Conservation (phyloP, 2,888 invertebrate genomes). For the Sturmia bella region DNA sequence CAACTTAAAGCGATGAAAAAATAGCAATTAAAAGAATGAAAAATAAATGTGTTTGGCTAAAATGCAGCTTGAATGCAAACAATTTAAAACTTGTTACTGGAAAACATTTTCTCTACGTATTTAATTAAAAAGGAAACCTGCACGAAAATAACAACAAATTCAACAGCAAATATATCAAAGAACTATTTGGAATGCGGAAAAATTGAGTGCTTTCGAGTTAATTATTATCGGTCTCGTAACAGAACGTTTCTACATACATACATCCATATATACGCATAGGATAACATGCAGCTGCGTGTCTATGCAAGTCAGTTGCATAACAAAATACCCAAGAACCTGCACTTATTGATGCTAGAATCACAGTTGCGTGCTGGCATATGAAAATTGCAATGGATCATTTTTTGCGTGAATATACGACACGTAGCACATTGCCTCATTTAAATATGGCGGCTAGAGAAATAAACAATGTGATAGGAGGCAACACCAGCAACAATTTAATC, state of each 20-base stretch:
- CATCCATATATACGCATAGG: too few species aligned
- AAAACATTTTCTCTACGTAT: slow-evolving; percentile 4
- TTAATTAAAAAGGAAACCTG: neutral
- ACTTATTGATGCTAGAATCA: neutral
- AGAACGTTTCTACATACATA: neutral
- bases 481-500: slow-evolving; percentile 22
- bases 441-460: slow-evolving; percentile 36
- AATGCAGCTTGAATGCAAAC: neutral
- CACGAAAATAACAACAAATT: neutral
- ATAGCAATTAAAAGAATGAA: neutral
- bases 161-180: neutral
- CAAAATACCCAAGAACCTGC: neutral
- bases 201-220: slow-evolving; percentile 36
- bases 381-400: slow-evolving; percentile 68
- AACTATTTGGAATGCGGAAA: neutral
- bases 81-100: slow-evolving; percentile 1
- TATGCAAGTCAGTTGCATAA: too few species aligned
- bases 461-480: slow-evolving; percentile 11
- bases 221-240: slow-evolving; percentile 33
- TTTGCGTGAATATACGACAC: slow-evolving; percentile 73
- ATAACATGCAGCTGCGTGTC: too few species aligned
- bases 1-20: neutral
- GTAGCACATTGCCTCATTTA: slow-evolving; percentile 72
- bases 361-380: neutral
- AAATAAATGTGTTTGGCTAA: neutral